Conservation (phyloP, 2,797 vertebrate species). For the Acomys russatus region DNA sequence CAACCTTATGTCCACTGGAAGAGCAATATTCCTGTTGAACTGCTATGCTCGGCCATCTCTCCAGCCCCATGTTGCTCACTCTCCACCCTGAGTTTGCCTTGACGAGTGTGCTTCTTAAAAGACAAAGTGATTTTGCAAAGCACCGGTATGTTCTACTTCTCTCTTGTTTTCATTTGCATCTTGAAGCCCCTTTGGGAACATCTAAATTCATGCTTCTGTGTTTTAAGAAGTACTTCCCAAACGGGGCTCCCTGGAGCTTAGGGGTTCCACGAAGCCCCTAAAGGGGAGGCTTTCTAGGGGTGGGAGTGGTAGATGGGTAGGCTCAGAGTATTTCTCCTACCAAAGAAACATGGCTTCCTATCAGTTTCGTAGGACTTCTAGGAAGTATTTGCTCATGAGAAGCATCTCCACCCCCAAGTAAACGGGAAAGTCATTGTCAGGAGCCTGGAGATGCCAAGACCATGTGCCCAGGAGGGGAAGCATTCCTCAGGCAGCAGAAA, state of each 20-base stretch:
- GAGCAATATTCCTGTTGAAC: background rate
- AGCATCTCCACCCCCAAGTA: background rate
- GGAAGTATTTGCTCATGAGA: slow-evolving; percentile 19
- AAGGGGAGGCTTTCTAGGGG: background rate
- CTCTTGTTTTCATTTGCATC: background rate
- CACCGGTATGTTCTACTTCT: background rate
- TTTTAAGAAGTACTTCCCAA: slow-evolving; percentile 5
- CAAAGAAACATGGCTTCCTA: slow-evolving; percentile 33
- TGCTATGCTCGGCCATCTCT: background rate
- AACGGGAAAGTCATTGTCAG: background rate
- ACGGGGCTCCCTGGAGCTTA: background rate
- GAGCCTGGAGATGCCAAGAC: background rate
- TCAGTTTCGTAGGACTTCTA: background rate
- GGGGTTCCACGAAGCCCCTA: background rate
- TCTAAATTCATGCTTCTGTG: background rate
- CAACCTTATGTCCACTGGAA: background rate
- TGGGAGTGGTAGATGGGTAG: background rate
- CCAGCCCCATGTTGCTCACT: background rate
- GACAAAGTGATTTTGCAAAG: background rate
- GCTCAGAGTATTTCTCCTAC: background rate
- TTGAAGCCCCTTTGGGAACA: slow-evolving; percentile 41
- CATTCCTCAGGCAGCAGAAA: background rate
- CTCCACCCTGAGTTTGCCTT: background rate
- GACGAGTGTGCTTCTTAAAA: slow-evolving; percentile 13
- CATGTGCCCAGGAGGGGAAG: background rate